Evolutionary conservation across 2,888 invertebrate genomes (phyloP), one percentile per base, ranked within the genome.

Genomic region (Mesoligia furuncula): DNA sequence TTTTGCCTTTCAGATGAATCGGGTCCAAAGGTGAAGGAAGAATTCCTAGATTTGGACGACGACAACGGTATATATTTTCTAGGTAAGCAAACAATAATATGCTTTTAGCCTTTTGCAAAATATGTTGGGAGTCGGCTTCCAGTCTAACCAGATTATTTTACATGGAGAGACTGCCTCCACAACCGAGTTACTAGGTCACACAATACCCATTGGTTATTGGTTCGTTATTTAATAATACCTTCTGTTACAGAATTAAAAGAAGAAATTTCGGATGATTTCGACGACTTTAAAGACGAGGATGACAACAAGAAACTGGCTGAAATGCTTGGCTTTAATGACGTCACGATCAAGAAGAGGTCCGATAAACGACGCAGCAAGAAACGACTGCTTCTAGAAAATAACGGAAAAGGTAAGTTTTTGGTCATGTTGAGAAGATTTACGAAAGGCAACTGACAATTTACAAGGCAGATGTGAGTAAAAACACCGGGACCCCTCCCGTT

Each of bases 231-330:
- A 31, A 31, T 31, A 31, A 31, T 31, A 31, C 31, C 31, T 31
- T 42, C 8, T 31, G 20, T 81, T 75, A 5, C 90, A 95, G 95
- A 93, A 42, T 79, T 95, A 4, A 95, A 95, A 84, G 93, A 94
- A 0, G 94, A 95, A 73, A 66, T 93, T 27, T 91, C 93, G 0
- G 95, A 85, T 45, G 77, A 93, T 0, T 92, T 91, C 31, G 94
- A 92, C 4, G 91, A 91, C 0, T 62, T 92, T 4, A 90, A 91
- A 36, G 92, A 92, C 0, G 90, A 89, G 0, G 92, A 93, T 0
- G 93, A 93, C 5, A 90, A 94, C 31, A 90, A 89, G 77, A 94
- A 93, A 20, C 75, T 95, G 13, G 93, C 93, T 0, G 94, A 94
- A 36, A 85, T 95, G 67, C 85, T 95, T 1, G 91, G 91, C 0